Evolutionary conservation across 1,140 invertebrate species (phyloP).

Genomic region (Ylistrum balloti): DNA sequence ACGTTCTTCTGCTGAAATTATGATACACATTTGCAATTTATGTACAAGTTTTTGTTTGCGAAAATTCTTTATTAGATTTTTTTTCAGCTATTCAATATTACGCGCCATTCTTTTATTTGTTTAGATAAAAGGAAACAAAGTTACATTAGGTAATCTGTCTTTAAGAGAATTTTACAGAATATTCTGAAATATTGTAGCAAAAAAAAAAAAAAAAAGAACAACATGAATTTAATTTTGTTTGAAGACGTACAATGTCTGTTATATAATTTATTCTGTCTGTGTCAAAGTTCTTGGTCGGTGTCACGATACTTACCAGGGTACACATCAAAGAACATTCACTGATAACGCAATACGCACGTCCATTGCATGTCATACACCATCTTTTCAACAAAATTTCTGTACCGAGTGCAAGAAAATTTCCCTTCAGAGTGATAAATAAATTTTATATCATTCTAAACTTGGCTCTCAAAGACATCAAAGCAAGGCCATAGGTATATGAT

Average conservation of each 20-base stretch:
- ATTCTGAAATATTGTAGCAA: background rate
- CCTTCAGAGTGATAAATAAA: slow-evolving; percentile 8
- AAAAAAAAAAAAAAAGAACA: background rate
- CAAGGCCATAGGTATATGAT: slow-evolving; percentile 25
- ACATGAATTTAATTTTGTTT: slow-evolving; percentile 9
- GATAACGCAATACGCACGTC: slow-evolving; percentile 17
- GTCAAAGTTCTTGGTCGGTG: background rate
- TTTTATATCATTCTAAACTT: slow-evolving; percentile 36
- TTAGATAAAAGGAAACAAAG: no score
- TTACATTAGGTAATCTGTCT: no score
- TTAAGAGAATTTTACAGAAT: background rate
- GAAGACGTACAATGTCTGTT: background rate
- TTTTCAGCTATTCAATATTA: no score
- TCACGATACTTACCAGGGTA: slow-evolving; percentile 5
- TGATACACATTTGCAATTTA: no score
- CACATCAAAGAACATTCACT: background rate
- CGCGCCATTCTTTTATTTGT: no score
- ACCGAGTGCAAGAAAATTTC: background rate
- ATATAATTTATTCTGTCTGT: slow-evolving; percentile 3
- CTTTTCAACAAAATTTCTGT: slow-evolving; percentile 35
- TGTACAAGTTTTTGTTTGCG: no score
- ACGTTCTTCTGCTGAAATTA: no score
- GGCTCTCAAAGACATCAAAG: slow-evolving; percentile 31
- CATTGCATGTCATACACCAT: slow-evolving; percentile 10
- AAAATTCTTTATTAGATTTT: no score